phyloP scores from a whole-genome alignment of 1,140 invertebrate species.

The Reticulitermes speratus region DNA sequence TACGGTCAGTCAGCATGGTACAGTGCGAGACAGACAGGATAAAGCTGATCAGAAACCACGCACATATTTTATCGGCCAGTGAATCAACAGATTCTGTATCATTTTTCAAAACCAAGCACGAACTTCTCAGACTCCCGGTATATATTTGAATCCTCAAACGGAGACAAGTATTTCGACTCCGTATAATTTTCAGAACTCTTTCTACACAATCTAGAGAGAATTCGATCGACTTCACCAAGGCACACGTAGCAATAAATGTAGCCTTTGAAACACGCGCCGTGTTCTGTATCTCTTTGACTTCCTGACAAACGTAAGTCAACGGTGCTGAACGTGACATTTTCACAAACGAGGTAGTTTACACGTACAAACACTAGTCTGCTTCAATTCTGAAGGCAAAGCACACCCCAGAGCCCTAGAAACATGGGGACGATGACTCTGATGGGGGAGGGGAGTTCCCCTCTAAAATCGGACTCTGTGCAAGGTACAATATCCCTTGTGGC shows the following conservation, averaged over 20 bases:
- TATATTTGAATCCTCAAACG: too few species aligned
- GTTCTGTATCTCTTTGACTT: background rate
- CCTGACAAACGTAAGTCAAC: background rate
- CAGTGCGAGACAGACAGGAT: too few species aligned
- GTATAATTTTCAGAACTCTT: too few species aligned
- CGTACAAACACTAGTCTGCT: background rate
- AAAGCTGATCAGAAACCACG: too few species aligned
- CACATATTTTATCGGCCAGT: too few species aligned
- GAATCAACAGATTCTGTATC: too few species aligned
- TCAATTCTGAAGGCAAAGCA: background rate
- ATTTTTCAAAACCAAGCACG: too few species aligned
- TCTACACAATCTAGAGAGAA: too few species aligned
- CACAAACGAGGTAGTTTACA: background rate
- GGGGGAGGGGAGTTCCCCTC: background rate
- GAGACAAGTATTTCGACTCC: too few species aligned
- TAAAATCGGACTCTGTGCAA: background rate
- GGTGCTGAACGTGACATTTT: background rate
- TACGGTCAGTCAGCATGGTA: too few species aligned
- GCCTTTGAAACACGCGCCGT: background rate
- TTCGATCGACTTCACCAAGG: too few species aligned
- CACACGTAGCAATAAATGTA: background rate
- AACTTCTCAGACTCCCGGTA: too few species aligned
- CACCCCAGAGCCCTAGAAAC: background rate
- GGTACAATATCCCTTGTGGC: background rate
- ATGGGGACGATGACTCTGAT: background rate